These are phyloP conservation scores for Tyrophagus putrescentiae DNA, from an alignment of 1,140 invertebrate genomes.

Conservation along the genomic window DNA sequence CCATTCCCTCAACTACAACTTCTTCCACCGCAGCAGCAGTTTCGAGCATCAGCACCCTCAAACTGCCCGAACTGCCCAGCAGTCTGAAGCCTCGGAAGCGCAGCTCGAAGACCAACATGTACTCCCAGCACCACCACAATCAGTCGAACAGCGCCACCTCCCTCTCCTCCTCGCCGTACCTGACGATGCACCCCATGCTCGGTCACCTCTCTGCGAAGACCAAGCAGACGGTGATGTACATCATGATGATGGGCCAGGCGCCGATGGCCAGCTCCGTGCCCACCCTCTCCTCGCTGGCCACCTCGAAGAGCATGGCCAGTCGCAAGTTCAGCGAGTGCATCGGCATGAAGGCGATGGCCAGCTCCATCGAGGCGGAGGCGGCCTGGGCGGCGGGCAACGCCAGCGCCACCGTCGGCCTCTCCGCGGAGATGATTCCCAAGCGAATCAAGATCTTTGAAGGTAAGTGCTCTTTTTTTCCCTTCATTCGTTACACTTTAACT, in stretches of 20 bases:
- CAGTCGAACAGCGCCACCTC: not conserved
- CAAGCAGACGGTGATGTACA: slow-evolving; percentile 2
- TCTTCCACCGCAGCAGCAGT: too few relatives aligned
- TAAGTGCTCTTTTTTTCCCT: not conserved
- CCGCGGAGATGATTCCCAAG: slow-evolving; percentile 21
- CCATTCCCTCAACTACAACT: too few relatives aligned
- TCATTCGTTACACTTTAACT: slow-evolving; percentile 1
- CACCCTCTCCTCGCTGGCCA: not conserved
- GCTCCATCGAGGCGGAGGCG: too few relatives aligned
- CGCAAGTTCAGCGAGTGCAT: slow-evolving; percentile 9
- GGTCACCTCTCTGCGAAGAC: not conserved
- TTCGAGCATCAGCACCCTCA: too few relatives aligned
- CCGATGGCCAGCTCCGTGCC: not conserved
- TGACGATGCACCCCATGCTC: slow-evolving; percentile 9
- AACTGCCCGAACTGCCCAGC: not conserved
- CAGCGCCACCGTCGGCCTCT: not conserved
- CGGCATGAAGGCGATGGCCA: not conserved
- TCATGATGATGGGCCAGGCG: slow-evolving; percentile 1
- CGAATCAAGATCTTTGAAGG: slow-evolving; percentile 51
- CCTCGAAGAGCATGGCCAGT: not conserved
- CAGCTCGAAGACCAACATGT: not conserved
- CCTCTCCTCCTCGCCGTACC: not conserved
- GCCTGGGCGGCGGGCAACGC: not conserved
- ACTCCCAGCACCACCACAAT: not conserved
- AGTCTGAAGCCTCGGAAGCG: not conserved